Evolutionary conservation across 2,888 invertebrate species (phyloP), one percentile per base, ranked within the genome.

Genomic region (Psylliodes chrysocephalus): DNA sequence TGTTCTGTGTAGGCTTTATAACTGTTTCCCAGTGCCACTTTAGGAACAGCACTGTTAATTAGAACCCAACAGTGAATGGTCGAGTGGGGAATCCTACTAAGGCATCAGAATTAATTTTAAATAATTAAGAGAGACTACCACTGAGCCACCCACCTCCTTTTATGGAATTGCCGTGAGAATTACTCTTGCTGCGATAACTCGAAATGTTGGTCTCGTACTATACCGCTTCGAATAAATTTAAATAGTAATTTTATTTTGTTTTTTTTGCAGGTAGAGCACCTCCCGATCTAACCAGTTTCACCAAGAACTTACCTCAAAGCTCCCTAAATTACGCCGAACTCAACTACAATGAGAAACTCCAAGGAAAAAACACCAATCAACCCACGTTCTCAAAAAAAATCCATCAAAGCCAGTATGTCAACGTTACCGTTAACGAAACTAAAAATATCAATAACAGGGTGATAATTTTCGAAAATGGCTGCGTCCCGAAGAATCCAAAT

Each of bases 241-340:
- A n/a, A 3, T 25, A 28, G 12, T 14, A 18, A 12, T 15, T 52
- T 33, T 52, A 8, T 1, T 10, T 22, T 17, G 6, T 17, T 15
- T 51, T 25, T 42, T 4, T 46, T 40, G 15, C 56, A 25, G 91
- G 91, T 0, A 82, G 82, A 68, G 82, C 83, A 1, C 81, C 81
- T 0, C 87, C 88, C 6, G 87, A 88, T 75, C 84, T 88, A 15
- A 84, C 85, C 28, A 89, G 87, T 70, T 89, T 88, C 73, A 86
- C 89, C 52, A 88, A 86, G 67, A 81, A 88, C 82, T 79, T 85
- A 63, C 81, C 87, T 66, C 83, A 86, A 79, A 79, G 84, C 66
- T 84, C 81, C 8, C 73, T 82, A 15, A 84, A 81, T 78, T 86
- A 67, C 75, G 82, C 81, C n/a, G 82, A 82, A 60, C 71, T 79